phyloP scores from a whole-genome alignment of 2,113 vertebrate species.

The Hemiscyllium ocellatum region DNA sequence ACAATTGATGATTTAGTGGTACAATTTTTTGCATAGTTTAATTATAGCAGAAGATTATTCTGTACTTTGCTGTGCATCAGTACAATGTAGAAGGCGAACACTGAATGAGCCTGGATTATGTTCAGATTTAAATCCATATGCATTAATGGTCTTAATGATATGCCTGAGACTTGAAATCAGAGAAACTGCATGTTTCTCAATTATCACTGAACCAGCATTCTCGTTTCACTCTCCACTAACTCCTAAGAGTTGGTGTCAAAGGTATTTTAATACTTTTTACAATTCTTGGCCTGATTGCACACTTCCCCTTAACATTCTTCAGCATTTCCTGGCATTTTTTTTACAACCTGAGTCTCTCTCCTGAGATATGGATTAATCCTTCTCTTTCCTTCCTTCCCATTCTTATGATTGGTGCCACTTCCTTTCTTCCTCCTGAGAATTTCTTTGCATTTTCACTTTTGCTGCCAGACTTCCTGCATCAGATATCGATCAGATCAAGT shows the following conservation, averaged over 20 bases:
- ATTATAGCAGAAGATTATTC: slow-evolving; percentile 2
- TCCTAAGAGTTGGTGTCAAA: background rate
- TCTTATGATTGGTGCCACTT: background rate
- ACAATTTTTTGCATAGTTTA: background rate
- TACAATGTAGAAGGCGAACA: background rate
- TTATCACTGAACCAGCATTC: background rate
- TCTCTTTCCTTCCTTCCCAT: background rate
- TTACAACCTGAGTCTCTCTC: background rate
- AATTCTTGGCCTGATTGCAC: background rate
- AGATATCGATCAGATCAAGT: background rate
- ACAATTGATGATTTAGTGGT: background rate
- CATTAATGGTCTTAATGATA: slow-evolving; percentile 15
- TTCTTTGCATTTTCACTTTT: background rate
- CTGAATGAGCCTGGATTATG: background rate
- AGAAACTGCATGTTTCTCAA: background rate
- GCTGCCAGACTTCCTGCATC: background rate
- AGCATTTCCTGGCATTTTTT: background rate
- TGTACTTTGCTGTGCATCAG: background rate
- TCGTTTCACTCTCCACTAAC: background rate
- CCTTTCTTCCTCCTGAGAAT: background rate
- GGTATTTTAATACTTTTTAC: background rate
- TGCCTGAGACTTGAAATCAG: background rate
- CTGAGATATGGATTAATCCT: background rate
- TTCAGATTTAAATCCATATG: background rate
- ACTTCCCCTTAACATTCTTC: background rate